Evolutionary conservation across 1,140 invertebrate species (phyloP), one percentile per base, ranked within the genome.

Genomic region (Hypsibius dujardini): DNA sequence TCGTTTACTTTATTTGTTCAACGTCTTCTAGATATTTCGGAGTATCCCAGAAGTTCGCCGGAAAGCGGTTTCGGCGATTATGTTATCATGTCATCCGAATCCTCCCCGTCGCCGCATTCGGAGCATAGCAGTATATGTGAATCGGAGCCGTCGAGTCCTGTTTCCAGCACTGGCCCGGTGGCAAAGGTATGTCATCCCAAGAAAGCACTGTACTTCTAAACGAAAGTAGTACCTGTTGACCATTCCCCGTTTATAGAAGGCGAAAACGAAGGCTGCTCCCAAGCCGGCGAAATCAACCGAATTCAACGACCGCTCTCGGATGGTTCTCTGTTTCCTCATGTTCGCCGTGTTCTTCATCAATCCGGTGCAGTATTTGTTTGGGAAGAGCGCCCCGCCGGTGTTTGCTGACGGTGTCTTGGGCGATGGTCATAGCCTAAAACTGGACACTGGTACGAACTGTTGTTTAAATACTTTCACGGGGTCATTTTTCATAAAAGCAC

Each of bases 301-400:
- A 46, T 90, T 95, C 86, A 80, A 87, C 67, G 91, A 95, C 78
- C 86, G 90, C 72, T 89, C 90, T 0, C 85, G 91, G 47, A 81
- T 96, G 71, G 86, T 87, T 0, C 80, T 95, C 7, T 95, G 91
- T 77, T 87, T 91, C 74, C 90, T 95, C 75, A 89, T 95, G 85
- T 84, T 95, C 40, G 86, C 87, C 1, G 81, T 95, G 7, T 78
- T 95, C n/a, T 86, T 87, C 0, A 89, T 95, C 75, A 95, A 96
- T 83, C 93, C 93, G 45, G 87, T 94, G 77, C 86, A 67, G 62
- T 67, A 67, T 42, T 15, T 67, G 42, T 67, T 67, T 67, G 62
- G 62, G 3, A 67, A 56, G 50, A 56, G n/a, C 7, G 7, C 50
- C 7, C 50, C n/a, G 50, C 7, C n/a, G 7, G n/a, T n/a, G n/a